phyloP scores from a whole-genome alignment of 1,140 invertebrate species.

The Agrypnia vestita region DNA sequence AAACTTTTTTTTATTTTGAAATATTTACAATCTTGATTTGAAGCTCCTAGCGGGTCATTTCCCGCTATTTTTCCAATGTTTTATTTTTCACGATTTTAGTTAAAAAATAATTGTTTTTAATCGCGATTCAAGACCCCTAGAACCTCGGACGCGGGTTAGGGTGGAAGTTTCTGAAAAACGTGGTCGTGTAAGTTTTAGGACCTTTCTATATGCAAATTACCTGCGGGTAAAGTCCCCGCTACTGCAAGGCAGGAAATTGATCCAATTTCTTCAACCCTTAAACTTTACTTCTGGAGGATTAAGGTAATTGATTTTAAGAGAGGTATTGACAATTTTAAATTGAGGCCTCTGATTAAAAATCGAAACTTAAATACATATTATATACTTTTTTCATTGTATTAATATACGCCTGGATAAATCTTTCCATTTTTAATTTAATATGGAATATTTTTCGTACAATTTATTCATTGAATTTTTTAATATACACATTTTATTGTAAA shows the following conservation, averaged over 20 bases:
- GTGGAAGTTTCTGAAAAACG: background rate
- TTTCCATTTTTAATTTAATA: too few relatives aligned
- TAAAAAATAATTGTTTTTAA: background rate
- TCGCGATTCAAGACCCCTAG: background rate
- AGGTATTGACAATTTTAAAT: too few relatives aligned
- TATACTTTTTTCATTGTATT: background rate
- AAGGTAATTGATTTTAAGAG: too few relatives aligned
- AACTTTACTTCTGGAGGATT: background rate
- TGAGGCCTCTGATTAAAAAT: too few relatives aligned
- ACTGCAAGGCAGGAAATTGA: slow-evolving; percentile 15
- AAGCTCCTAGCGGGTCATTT: too few relatives aligned
- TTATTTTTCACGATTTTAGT: background rate
- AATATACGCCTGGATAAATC: too few relatives aligned
- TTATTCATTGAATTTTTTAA: too few relatives aligned
- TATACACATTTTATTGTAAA: too few relatives aligned
- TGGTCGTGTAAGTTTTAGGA: background rate
- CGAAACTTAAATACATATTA: too few relatives aligned
- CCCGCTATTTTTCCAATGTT: background rate
- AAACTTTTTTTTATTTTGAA: too few relatives aligned
- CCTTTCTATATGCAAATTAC: slow-evolving; percentile 34
- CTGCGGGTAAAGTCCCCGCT: background rate
- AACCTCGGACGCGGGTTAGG: background rate
- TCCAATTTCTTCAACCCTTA: slow-evolving; percentile 3
- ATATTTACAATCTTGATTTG: too few relatives aligned
- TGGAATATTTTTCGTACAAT: too few relatives aligned